phyloP scores from a whole-genome alignment of 2,888 invertebrate species.

The Mimachlamys varia region DNA sequence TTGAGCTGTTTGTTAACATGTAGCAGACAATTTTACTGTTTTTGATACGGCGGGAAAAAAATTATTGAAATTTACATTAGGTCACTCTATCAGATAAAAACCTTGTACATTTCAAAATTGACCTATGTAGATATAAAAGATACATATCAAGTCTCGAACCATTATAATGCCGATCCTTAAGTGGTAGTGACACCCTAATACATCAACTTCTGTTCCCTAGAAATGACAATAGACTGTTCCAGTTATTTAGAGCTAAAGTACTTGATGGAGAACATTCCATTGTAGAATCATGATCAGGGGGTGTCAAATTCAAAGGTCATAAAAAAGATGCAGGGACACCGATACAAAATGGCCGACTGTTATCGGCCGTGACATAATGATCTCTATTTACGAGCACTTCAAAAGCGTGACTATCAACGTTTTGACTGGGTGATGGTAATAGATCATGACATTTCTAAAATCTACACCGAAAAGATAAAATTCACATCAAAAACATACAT shows the following conservation, averaged over 20 bases:
- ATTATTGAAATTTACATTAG: not conserved
- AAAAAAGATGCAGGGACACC: not conserved
- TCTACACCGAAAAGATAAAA: not conserved
- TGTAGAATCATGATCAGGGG: not conserved
- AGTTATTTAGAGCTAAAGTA: not conserved
- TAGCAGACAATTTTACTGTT: too few relatives aligned
- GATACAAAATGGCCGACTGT: not conserved
- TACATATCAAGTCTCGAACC: not conserved
- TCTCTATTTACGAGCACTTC: not conserved
- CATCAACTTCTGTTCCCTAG: not conserved
- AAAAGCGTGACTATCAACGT: not conserved
- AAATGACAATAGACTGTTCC: not conserved
- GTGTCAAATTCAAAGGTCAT: conserved; percentile 31
- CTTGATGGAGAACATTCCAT: not conserved
- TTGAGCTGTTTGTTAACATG: too few relatives aligned
- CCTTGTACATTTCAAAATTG: not conserved
- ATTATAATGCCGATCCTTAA: not conserved
- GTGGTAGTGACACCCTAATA: not conserved
- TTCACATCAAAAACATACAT: not conserved
- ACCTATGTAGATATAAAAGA: not conserved
- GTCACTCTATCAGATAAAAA: too few relatives aligned
- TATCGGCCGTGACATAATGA: conserved; percentile 7
- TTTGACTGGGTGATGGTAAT: not conserved
- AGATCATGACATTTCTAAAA: not conserved
- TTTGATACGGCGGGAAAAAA: too few relatives aligned